Percentiles rank a stretch among this genome's conserved stretches.
phyloP scores from a whole-genome alignment of 1,140 invertebrate genomes.

The Asbolus verrucosus region DNA sequence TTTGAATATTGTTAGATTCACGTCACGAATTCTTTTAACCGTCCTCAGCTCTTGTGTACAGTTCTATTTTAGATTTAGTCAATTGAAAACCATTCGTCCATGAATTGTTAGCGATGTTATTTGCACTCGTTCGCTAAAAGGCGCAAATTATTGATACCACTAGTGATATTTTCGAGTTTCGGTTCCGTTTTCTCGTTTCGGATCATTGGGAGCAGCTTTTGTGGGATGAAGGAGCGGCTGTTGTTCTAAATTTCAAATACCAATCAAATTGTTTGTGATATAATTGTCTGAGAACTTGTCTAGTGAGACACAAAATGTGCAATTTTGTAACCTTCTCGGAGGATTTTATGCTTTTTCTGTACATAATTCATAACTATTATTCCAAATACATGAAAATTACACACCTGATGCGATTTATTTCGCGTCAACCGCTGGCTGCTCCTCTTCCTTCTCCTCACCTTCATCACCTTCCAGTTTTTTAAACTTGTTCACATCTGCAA shows the following conservation, averaged over 20 bases:
- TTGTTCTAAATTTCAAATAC: constrained; percentile 20
- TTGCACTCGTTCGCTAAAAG: constrained; percentile 26
- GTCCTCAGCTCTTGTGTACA: constrained; percentile 1
- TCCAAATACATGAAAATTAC: constrained; percentile 39
- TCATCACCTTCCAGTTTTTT: constrained; percentile 61
- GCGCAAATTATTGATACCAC: too few relatives aligned
- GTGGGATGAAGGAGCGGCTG: not conserved
- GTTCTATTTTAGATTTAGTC: constrained; percentile 30
- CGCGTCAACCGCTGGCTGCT: not conserved
- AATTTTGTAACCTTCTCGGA: constrained; percentile 27
- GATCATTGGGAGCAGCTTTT: not conserved
- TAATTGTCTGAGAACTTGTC: constrained; percentile 13
- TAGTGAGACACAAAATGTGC: constrained; percentile 23
- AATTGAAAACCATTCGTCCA: constrained; percentile 30
- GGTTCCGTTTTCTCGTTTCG: not conserved
- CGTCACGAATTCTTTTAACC: constrained; percentile 26
- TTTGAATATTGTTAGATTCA: constrained; percentile 17
- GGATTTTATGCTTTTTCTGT: constrained; percentile 42
- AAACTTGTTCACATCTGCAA: constrained; percentile 67
- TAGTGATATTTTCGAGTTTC: not conserved
- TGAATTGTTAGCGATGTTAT: constrained; percentile 24
- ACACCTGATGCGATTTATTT: not conserved
- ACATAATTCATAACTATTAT: constrained; percentile 35
- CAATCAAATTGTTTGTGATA: constrained; percentile 38
- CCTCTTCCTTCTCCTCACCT: constrained; percentile 8